Evolutionary conservation across 1,140 invertebrate species (phyloP).

Genomic region (Tribolium castaneum): DNA sequence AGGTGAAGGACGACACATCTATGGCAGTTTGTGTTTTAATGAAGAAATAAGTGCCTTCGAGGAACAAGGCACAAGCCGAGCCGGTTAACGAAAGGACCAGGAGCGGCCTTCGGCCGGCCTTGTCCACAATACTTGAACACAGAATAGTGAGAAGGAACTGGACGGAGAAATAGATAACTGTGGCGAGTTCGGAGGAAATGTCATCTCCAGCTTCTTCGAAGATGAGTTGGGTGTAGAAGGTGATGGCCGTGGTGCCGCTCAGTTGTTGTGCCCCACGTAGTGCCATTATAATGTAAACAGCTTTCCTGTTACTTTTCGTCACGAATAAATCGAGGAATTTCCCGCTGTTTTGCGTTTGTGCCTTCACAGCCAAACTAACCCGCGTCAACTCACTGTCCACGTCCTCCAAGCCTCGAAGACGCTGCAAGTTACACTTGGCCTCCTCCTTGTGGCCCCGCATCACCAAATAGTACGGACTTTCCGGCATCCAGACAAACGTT

Average conservation of each 20-base stretch:
- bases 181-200: conserved; percentile 53
- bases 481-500: conserved; percentile 77
- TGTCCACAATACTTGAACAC: conserved; percentile 77
- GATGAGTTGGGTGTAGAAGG: conserved; percentile 80
- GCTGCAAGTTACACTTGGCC: conserved; percentile 72
- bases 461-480: conserved; percentile 80
- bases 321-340: conserved; percentile 69
- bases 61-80: conserved; percentile 67
- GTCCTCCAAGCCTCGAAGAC: conserved; percentile 70
- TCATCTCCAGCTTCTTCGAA: conserved; percentile 69
- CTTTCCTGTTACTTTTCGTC: conserved; percentile 71
- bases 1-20: conserved; percentile 46
- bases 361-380: conserved; percentile 69
- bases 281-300: conserved; percentile 72
- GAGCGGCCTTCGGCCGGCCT: conserved; percentile 76
- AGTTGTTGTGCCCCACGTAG: conserved; percentile 81
- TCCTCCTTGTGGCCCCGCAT: conserved; percentile 69
- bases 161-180: conserved; percentile 73
- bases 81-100: conserved; percentile 71
- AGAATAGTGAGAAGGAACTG: conserved; percentile 74
- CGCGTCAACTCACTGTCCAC: conserved; percentile 72
- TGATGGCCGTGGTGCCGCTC: conserved; percentile 78
- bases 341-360: conserved; percentile 61
- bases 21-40: conserved; percentile 63
- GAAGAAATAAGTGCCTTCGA: conserved; percentile 72